Conservation (phyloP, 2,797 vertebrate genomes). For the Pangasius krempfi region DNA sequence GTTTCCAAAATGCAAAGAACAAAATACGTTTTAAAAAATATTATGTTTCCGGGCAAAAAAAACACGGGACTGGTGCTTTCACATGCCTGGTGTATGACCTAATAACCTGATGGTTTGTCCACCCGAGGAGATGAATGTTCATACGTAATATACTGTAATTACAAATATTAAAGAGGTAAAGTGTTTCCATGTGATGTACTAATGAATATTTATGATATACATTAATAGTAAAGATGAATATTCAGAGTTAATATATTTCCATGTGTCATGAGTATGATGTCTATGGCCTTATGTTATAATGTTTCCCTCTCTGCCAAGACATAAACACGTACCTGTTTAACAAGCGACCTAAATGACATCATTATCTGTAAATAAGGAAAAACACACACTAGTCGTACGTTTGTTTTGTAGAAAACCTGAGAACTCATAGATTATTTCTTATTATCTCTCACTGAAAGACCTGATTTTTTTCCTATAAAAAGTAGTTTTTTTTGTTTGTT, state of each 20-base stretch:
- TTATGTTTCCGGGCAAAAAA: neutral
- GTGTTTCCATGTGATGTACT: neutral
- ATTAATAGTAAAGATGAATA: neutral
- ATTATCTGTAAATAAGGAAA: slow-evolving; percentile 72
- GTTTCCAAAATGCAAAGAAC: neutral
- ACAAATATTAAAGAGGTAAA: neutral
- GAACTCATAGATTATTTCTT: slow-evolving; percentile 82
- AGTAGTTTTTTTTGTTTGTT: slow-evolving; percentile 72
- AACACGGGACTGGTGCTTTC: neutral
- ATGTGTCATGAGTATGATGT: neutral
- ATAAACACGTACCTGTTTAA: slow-evolving; percentile 26
- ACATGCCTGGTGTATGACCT: neutral
- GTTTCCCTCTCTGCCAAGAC: neutral
- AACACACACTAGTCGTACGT: slow-evolving; percentile 68
- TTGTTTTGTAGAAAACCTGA: slow-evolving; percentile 84
- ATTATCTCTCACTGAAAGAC: slow-evolving; percentile 83
- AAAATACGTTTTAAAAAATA: neutral
- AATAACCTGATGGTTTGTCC: neutral
- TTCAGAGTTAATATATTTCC: neutral
- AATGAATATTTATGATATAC: slow-evolving; percentile 1
- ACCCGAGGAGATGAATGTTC: slow-evolving; percentile 58
- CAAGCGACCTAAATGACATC: slow-evolving; percentile 53
- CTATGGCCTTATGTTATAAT: neutral
- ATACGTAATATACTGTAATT: slow-evolving; percentile 54
- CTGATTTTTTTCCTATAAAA: slow-evolving; percentile 83